Evolutionary conservation across 2,888 invertebrate species (phyloP), one percentile per base, ranked within the genome.

Genomic region (Bibio marci): DNA sequence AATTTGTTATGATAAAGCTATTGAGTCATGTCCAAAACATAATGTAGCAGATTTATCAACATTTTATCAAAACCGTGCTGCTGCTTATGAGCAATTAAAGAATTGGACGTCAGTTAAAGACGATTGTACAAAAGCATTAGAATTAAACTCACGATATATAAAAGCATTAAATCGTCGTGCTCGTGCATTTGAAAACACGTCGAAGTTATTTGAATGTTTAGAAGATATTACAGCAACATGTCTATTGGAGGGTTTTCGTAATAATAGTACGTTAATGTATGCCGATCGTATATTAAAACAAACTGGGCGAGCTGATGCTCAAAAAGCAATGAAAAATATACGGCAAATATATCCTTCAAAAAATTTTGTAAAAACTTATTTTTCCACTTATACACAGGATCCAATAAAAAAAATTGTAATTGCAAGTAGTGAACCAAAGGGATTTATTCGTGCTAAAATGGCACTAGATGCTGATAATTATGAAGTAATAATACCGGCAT

Each of bases 41-140:
- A 73, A 79, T 49, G 67, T 67, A 19, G 69, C 70, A 1, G 87
- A 86, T 48, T 63, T 91, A 40, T 80, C 94, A 1, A 91, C 87
- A 13, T 91, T 87, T 62, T 91, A 90, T 59, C 95, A 95, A 59
- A 95, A 95, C 57, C 76, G 92, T 50, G 95, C 94, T 11, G 95
- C 94, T 13, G 86, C 91, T 32, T 87, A 88, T 59, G 94, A 94
- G 59, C 85, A 90, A 59, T 65, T 91, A 54, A 78, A 80, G 60
- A 81, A 85, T 62, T 85, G 80, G 70, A 73, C 73, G 44, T 71
- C 79, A 46, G 90, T 91, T 1, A 80, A 86, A 52, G 74, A 77
- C 45, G 92, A 94, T 57, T 92, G 92, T 54, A 74, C 80, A 2
- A 74, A 71, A 53, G 91, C 95, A 3, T 66, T 95, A 27, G 74